A percentile compares a stretch with the other conserved stretches of the same genome.
phyloP scores from a whole-genome alignment of 2,888 invertebrate genomes.

The Petrolisthes cinctipes region DNA sequence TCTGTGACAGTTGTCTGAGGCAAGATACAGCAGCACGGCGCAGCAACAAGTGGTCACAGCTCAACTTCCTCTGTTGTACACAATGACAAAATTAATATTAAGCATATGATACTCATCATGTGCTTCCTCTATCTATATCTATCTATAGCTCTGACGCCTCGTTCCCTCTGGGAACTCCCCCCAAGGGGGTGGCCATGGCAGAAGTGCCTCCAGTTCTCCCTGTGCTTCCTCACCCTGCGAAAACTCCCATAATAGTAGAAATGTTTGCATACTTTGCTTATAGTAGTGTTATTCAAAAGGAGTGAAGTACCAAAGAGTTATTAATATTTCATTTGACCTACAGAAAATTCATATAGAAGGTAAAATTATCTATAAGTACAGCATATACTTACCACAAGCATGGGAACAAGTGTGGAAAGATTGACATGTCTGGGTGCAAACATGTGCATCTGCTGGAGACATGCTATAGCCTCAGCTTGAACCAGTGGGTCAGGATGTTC shows the following conservation, averaged over 20 bases:
- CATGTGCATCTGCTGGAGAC: constrained; percentile 96
- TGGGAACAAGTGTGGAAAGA: constrained; percentile 90
- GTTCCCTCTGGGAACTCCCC: no score
- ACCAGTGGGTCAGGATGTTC: constrained; percentile 90
- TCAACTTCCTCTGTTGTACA: constrained; percentile 76
- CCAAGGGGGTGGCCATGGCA: no score
- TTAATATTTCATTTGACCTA: no score
- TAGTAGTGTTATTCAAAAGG: neutral
- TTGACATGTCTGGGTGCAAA: constrained; percentile 97
- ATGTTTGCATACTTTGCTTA: neutral
- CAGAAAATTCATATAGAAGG: no score
- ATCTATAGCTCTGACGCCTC: no score
- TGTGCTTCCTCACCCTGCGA: no score
- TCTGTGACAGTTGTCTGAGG: constrained; percentile 92
- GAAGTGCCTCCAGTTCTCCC: no score
- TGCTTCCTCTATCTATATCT: no score
- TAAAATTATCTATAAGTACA: neutral
- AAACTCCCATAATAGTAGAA: neutral
- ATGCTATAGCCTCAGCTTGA: constrained; percentile 94
- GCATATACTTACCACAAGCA: constrained; percentile 83
- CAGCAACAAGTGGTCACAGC: constrained; percentile 89
- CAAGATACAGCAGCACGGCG: constrained; percentile 95
- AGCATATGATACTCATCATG: no score
- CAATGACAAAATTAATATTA: no score
- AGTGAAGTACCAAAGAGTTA: neutral